Percentiles rank a stretch among this genome's conserved stretches.
phyloP scores from a whole-genome alignment of 2,113 vertebrate species.

The human region DNA sequence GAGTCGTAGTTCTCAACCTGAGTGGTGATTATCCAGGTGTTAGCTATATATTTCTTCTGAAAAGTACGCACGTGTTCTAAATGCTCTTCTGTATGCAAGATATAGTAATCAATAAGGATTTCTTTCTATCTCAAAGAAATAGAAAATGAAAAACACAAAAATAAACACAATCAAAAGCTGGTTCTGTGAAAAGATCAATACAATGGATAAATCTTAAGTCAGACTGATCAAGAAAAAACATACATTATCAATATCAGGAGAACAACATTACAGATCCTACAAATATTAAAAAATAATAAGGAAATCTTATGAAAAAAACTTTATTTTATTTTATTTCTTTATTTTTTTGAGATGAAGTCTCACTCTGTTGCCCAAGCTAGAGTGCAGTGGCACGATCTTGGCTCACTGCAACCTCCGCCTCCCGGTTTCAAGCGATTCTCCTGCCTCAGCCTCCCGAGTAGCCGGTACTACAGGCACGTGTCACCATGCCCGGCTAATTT shows the following conservation, averaged over 20 bases:
- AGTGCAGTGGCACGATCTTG: not conserved
- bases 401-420: not conserved
- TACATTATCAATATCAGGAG: not conserved
- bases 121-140: not conserved
- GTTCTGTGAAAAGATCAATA: not conserved
- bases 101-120: not conserved
- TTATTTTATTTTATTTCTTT: too few species aligned
- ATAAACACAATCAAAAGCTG: not conserved
- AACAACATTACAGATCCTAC: not conserved
- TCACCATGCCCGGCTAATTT: not conserved
- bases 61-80: not conserved
- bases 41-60: not conserved
- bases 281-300: not conserved
- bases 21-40: not conserved
- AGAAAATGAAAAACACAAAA: not conserved
- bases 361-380: not conserved
- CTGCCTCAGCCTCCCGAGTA: not conserved
- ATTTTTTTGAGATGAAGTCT: not conserved
- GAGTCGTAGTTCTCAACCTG: not conserved
- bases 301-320: not conserved
- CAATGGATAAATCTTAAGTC: not conserved
- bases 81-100: not conserved
- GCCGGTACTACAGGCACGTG: not conserved
- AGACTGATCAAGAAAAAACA: not conserved
- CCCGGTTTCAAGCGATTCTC: not conserved